phyloP scores from a whole-genome alignment of 2,888 invertebrate species.

The Desoria tigrina region DNA sequence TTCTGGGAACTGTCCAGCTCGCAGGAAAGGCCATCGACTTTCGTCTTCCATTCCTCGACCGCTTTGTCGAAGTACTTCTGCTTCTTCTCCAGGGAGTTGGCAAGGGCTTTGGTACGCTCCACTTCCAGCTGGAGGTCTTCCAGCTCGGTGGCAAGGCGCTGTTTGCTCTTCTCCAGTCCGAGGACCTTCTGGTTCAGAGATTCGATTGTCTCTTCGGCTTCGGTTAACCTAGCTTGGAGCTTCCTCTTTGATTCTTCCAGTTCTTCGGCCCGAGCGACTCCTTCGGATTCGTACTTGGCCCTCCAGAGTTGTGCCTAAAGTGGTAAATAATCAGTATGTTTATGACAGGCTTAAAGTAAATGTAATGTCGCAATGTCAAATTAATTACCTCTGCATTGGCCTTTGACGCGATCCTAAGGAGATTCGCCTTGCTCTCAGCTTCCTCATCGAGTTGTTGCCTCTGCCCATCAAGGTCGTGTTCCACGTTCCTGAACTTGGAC shows the following conservation, averaged over 20 bases:
- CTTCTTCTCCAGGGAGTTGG: conserved; percentile 97
- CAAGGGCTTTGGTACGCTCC: conserved; percentile 93
- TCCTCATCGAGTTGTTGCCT: conserved; percentile 99
- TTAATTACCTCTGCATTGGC: conserved; percentile 80
- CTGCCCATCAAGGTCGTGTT: conserved; percentile 95
- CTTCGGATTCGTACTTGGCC: conserved; percentile 81
- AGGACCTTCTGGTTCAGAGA: conserved; percentile 96
- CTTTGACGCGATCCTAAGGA: conserved; percentile 98
- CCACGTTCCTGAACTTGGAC: conserved; percentile 89
- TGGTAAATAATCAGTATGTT: too few relatives aligned
- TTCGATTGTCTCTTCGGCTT: conserved; percentile 96
- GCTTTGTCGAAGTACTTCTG: conserved; percentile 99
- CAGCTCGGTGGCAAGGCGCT: conserved; percentile 92
- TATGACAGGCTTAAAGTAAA: too few relatives aligned
- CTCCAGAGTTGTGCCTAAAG: conserved; percentile 93
- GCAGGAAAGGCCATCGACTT: conserved; percentile 94
- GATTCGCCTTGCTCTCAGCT: conserved; percentile 96
- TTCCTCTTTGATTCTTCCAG: conserved; percentile 86
- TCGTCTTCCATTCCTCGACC: conserved; percentile 99
- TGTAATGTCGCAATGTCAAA: too few relatives aligned
- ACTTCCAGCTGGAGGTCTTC: conserved; percentile 97
- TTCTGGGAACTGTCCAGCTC: conserved; percentile 98
- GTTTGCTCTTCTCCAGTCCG: conserved; percentile 96
- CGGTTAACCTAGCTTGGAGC: conserved; percentile 92
- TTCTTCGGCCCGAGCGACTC: conserved; percentile 86